Base-by-base conservation (phyloP, 2,797 vertebrate species). In the Neosilurus mollespiculum region DNA sequence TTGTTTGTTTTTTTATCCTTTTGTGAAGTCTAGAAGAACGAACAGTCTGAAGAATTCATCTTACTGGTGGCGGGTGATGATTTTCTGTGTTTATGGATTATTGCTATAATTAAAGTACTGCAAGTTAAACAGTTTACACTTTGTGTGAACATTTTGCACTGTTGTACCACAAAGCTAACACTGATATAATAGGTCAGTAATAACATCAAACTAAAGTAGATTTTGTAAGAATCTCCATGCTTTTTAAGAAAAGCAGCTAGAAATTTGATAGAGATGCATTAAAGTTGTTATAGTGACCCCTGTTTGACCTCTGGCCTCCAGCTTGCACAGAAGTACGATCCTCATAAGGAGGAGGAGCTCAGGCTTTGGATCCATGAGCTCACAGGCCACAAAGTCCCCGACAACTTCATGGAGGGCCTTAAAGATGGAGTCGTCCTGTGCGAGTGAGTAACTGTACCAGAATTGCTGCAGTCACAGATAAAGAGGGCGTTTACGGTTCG, bases 311-410 rank as follows among this genome's bases (percentile, higher is more conserved):
- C 24, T 90, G 69, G 86, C 83, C 85, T 86, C 61, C 91, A 98
- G 97, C 89, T 98, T 82, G 97, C 97, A 53, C 96, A 96, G 87
- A 98, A 98, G 90, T 98, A 98, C 0, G 96, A 98, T 91, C 92
- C 89, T 9, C 96, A 95, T 30, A 94, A 94, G 87, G 97, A 98
- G 82, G 96, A 96, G 56, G 96, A 96, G 87, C 94, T 98, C 53
- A 92, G 95, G 6, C 85, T 95, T 80, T 99, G 97, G 97, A 97
- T 99, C 2, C 92, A 96, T 87, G 95, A 95, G 0, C 93, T 96
- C 83, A 97, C 96, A 0, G 95, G 96, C 0, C 94, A 93, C 81
- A 94, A 85, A 84, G 91, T 98, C 0, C 96, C 95, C 0, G 95
- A 95, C 58, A 92, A 89, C 89, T 98, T 99, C 92, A 98, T 98